Evolutionary conservation across 1,140 invertebrate species (phyloP), one percentile per base, ranked within the genome.

Genomic region (Druon quercuslanigerum): DNA sequence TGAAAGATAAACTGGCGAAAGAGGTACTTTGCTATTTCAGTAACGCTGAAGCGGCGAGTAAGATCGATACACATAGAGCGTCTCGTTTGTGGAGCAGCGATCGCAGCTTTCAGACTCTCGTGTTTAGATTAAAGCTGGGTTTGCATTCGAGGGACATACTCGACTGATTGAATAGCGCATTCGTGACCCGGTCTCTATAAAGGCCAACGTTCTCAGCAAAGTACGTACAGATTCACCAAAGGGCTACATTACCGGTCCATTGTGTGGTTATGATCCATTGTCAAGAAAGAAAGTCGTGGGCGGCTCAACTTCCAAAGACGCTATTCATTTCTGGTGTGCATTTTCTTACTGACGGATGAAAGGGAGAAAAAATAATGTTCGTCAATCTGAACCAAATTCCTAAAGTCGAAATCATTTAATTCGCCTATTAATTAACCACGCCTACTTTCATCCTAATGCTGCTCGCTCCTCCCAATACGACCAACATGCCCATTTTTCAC

Each of bases 61-160:
- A 66, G 40, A 66, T 66, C 60, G 60, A 66, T 66, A 66, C 16
- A 66, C 60, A 66, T 25, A 66, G 54, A n/a, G 60, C 60, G 33
- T 33, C 33, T 66, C 33, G 60, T 66, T 66, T 33, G 25, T 66
- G 14, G 60, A 40, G 33, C 40, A 46, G 60, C 25, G 60, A 66
- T 66, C 60, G 60, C 25, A n/a, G 60, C 60, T 66, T 66, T 66
- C 60, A 66, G 25, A 66, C 60, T 40, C 60, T 66, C 25, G 60
- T 66, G 60, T 66, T 66, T 66, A 66, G 60, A 66, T 66, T 66
- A 66, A 66, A 66, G 60, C 60, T 46, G 60, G 25, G 60, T 66
- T 66, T 33, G 60, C 60, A 66, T 66, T 66, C 25, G 60, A 40
- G 60, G 60, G 14, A 25, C 33, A 66, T 33, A 40, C 60, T 66